phyloP scores from a whole-genome alignment of 2,888 invertebrate species.

The Bruchidius siliquastri region DNA sequence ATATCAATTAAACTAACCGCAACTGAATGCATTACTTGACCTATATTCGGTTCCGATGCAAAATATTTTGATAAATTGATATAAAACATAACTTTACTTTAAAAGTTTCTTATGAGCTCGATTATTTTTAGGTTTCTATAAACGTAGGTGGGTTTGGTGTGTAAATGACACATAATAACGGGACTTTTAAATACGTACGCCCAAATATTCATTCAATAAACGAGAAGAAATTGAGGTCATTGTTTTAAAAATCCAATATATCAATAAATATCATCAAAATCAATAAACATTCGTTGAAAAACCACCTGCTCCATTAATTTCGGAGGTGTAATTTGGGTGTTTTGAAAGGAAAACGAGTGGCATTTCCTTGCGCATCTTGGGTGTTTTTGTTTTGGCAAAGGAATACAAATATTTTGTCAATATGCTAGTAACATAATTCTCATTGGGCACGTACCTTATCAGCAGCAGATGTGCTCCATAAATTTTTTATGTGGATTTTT shows the following conservation, averaged over 20 bases:
- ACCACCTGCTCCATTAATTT: neutral
- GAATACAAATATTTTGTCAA: neutral
- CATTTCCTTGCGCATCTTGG: neutral
- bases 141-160: neutral
- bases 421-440: neutral
- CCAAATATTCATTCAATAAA: neutral
- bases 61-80: neutral
- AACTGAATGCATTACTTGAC: neutral
- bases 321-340: neutral
- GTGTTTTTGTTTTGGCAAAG: neutral
- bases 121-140: neutral
- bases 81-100: neutral
- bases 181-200: neutral
- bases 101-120: neutral
- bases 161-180: neutral
- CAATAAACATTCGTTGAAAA: neutral
- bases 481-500: slow-evolving; percentile 35
- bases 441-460: slow-evolving; percentile 38
- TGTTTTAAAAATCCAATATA: neutral
- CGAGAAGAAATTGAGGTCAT: neutral
- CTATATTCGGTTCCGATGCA: neutral
- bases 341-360: neutral
- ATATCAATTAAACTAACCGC: neutral
- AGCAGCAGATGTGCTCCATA: slow-evolving; percentile 44
- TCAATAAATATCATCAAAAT: neutral